Conservation (phyloP, 2,113 vertebrate species). For the Perognathus longimembris region DNA sequence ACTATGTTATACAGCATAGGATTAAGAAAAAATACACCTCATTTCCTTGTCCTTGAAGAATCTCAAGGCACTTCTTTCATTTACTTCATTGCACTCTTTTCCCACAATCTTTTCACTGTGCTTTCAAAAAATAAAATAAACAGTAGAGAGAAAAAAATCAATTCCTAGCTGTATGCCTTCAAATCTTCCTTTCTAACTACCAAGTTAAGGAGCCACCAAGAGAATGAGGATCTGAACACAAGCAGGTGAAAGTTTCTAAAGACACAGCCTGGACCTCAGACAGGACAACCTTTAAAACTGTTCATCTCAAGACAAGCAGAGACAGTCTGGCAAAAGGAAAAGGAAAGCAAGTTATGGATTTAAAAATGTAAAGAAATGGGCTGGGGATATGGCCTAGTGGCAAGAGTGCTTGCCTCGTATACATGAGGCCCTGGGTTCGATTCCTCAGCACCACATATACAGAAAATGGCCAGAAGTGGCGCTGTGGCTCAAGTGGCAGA, state of each 20-base stretch:
- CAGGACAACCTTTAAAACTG: neutral
- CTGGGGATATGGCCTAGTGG: too few relatives aligned
- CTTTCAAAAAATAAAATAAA: neutral
- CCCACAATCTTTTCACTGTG: neutral
- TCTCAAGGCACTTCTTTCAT: neutral
- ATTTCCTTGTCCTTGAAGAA: neutral
- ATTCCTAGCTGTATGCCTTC: neutral
- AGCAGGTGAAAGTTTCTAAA: conserved; percentile 12
- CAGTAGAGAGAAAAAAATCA: conserved; percentile 14
- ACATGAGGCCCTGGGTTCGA: too few relatives aligned
- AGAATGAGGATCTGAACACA: conserved; percentile 6
- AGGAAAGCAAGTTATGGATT: neutral
- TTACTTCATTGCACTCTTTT: neutral
- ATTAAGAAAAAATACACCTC: neutral
- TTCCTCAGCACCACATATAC: too few relatives aligned
- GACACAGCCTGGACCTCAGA: neutral
- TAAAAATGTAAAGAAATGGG: neutral
- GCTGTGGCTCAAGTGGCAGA: too few relatives aligned
- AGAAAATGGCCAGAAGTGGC: too few relatives aligned
- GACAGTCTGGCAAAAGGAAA: conserved; percentile 24
- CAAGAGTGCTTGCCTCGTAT: too few relatives aligned
- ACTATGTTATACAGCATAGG: too few relatives aligned
- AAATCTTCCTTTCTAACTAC: conserved; percentile 2
- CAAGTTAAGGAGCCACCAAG: neutral
- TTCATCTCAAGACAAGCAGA: conserved; percentile 39